phyloP scores from a whole-genome alignment of 2,888 invertebrate genomes.

The Alsophila aescularia region DNA sequence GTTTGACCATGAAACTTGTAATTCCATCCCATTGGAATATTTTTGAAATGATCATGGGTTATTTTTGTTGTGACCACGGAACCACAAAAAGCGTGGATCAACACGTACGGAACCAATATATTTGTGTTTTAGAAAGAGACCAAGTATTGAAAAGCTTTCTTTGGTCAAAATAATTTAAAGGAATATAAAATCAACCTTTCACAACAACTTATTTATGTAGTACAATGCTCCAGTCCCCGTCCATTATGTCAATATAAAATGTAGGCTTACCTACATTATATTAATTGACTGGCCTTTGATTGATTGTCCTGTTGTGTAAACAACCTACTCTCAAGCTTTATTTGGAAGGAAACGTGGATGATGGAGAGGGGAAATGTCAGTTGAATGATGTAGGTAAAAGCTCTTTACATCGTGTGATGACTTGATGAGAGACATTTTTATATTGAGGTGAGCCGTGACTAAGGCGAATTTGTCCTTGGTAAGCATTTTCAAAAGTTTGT shows the following conservation, averaged over 20 bases:
- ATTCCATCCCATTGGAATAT: too few species aligned
- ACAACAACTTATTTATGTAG: not conserved
- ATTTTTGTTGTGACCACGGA: too few species aligned
- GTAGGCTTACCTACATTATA: slow-evolving; percentile 52
- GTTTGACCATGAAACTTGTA: too few species aligned
- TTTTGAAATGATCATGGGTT: too few species aligned
- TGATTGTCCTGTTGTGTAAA: slow-evolving; percentile 20
- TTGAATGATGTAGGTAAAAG: slow-evolving; percentile 12
- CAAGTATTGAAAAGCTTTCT: too few species aligned
- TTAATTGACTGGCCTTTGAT: slow-evolving; percentile 18
- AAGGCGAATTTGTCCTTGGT: too few species aligned
- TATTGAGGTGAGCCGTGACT: not conserved
- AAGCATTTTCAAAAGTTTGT: too few species aligned
- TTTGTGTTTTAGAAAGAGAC: too few species aligned
- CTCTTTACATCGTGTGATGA: not conserved
- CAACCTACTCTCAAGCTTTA: slow-evolving; percentile 2
- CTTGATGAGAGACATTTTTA: slow-evolving; percentile 2
- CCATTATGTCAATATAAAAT: not conserved
- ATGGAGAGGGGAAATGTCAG: not conserved
- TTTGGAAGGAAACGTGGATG: not conserved
- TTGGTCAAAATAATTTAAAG: too few species aligned
- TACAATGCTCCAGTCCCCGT: not conserved
- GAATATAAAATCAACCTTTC: too few species aligned
- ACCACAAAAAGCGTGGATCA: too few species aligned
- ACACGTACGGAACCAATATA: too few species aligned